Base-by-base conservation (phyloP, 1,140 invertebrate genomes). In the Sitobion miscanthi region DNA sequence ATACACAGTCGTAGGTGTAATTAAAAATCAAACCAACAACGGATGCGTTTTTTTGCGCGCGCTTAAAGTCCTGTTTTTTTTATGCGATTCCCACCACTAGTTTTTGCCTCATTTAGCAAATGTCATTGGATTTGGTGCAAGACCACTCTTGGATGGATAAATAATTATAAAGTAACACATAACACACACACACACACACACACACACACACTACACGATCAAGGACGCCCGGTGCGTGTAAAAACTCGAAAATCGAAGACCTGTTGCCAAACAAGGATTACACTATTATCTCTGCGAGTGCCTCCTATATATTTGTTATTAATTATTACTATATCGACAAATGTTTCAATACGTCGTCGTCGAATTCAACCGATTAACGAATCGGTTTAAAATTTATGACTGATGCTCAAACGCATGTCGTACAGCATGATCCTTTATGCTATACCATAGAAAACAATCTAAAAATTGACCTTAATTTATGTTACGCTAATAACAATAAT, bases 51-150 rank as follows among this genome's bases (percentile, higher is more conserved):
- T 47, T 42, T 85, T 4, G 42, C 42, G 42, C 35, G 38, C 38
- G 9, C 45, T 25, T 87, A 47, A n/a, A 25, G 42, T 87, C 0
- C 11, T 30, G 30, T 17, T 87, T 87, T 86, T 88, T 87, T 47
- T 17, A 21, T 20, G 47, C 30, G 17, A 25, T 62, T 35, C 52
- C 88, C 47, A 35, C 88, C 88, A 30, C 54, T 38, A 23, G 89
- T 90, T 47, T 77, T 45, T 42, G 90, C 62, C 42, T 91, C 90
- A 77, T 91, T 91, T 91, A 25, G 62, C 62, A 49, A 25, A 82
- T 91, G 62, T 91, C 90, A 91, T 77, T 91, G 90, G 42, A 25
- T 49, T 91, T 91, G 54, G 62, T 42, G 69, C 38, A 82, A 91
- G 45, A 49, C 82, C 17, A 23, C 86, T 47, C 42, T 86, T 30